These are phyloP conservation scores for Chamaetylas fuelleborni DNA, from an alignment of 2,113 vertebrate species.

Conservation along the genomic window DNA sequence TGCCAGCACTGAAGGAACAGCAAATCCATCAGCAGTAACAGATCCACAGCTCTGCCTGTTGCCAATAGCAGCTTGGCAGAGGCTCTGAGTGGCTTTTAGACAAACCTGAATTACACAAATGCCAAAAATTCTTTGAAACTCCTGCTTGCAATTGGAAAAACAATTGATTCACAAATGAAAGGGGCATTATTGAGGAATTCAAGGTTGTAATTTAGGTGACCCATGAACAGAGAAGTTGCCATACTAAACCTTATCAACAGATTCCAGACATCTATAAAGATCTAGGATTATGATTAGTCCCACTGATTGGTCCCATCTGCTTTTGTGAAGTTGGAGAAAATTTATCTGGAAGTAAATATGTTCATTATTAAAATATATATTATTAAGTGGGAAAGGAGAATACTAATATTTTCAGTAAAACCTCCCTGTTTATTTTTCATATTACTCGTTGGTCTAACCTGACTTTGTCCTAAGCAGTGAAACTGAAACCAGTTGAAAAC, in stretches of 20 bases:
- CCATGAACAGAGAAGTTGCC: neutral
- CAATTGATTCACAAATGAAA: conserved; percentile 37
- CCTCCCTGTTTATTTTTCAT: neutral
- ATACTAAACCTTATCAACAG: neutral
- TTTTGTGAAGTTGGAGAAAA: neutral
- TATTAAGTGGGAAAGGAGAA: neutral
- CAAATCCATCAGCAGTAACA: neutral
- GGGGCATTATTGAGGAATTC: conserved; percentile 18
- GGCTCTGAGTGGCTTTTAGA: neutral
- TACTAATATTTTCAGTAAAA: neutral
- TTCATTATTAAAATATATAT: neutral
- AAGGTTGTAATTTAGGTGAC: neutral
- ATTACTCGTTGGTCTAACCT: neutral
- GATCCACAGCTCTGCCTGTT: neutral
- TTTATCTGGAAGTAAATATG: neutral
- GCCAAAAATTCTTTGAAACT: conserved; percentile 58
- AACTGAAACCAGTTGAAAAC: neutral
- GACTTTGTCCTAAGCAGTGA: neutral
- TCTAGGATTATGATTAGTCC: neutral
- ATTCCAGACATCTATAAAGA: neutral
- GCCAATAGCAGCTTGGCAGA: conserved; percentile 21
- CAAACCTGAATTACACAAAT: conserved; percentile 44
- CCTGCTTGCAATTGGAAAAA: neutral
- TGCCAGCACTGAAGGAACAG: neutral
- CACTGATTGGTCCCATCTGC: neutral